Conservation (phyloP, 2,888 invertebrate genomes). For the Liposcelis brunnea region DNA sequence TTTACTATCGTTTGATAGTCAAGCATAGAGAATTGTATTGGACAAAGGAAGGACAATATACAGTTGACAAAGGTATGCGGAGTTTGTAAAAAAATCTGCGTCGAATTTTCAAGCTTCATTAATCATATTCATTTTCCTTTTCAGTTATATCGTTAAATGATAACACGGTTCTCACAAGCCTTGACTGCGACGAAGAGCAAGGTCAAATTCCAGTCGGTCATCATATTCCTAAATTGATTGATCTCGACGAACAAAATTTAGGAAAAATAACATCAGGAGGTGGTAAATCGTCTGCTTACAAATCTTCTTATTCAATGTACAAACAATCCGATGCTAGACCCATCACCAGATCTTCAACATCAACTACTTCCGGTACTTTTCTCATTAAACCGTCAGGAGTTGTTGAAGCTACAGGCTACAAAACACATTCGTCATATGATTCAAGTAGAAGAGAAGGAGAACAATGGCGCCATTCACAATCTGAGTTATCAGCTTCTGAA, state of each 20-base stretch:
- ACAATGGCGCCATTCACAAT: constrained; percentile 5
- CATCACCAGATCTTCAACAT: neutral
- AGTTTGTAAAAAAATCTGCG: too few species aligned
- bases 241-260: neutral
- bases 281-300: neutral
- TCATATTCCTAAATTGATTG: neutral
- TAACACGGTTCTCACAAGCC: neutral
- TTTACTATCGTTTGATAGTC: neutral
- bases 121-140: too few species aligned
- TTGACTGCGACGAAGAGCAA: neutral
- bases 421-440: neutral
- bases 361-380: constrained; percentile 3
- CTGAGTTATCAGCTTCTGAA: constrained; percentile 1
- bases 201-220: neutral
- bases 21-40: too few species aligned
- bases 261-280: neutral
- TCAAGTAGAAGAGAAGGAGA: constrained; percentile 1
- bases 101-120: too few species aligned
- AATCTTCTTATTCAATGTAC: constrained; percentile 5
- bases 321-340: neutral
- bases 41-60: too few species aligned
- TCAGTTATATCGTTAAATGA: constrained; percentile 3
- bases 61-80: too few species aligned
- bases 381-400: constrained; percentile 3
- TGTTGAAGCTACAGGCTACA: neutral